Evolutionary conservation across 2,113 vertebrate species (phyloP), one percentile per base, ranked within the genome.

Genomic region (Oryzias woworae): DNA sequence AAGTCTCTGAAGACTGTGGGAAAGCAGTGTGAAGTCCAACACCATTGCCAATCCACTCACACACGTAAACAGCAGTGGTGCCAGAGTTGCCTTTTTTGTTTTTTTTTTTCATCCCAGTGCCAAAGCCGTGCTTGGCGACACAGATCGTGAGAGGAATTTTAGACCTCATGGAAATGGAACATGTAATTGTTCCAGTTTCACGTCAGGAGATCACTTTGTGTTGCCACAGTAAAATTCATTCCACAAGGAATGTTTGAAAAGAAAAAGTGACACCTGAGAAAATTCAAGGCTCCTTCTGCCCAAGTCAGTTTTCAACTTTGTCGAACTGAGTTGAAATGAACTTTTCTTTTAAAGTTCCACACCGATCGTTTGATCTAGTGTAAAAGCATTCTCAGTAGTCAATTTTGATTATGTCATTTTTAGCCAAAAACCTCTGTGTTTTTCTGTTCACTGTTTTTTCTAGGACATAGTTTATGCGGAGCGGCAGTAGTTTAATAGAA

Each of bases 61-160:
- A 66, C 75, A 51, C 45, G 63, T 17, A 67, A 61, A 67, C 78
- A 69, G 55, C 43, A 42, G 58, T 66, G 31, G 62, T 76, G 79
- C 81, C 83, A 85, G 66, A 71, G 44, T 13, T 23, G 70, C 53
- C 58, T 82, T 78, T 36, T 53, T 66, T 78, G 69, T 74, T 53
- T 62, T 71, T 61, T 61, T 75, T 75, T 77, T 75, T 83, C 68
- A 80, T 80, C 75, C n/a, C 65, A 59, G 55, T 54, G 60, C 66
- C 68, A 78, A 4, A 1, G 46, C 18, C 23, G 66, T 66, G 67
- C 84, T 71, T 53, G 55, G 83, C 53, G 70, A 86, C 76, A 41
- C 54, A 22, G 53, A 67, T 44, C 67, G 74, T 88, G 83, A 86
- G 70, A 77, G 18, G 85, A 87, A 82, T 88, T 69, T 80, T 48